Evolutionary conservation across 2,113 vertebrate genomes (phyloP), one percentile per base, ranked within the genome.

Genomic region (Pedetes capensis): DNA sequence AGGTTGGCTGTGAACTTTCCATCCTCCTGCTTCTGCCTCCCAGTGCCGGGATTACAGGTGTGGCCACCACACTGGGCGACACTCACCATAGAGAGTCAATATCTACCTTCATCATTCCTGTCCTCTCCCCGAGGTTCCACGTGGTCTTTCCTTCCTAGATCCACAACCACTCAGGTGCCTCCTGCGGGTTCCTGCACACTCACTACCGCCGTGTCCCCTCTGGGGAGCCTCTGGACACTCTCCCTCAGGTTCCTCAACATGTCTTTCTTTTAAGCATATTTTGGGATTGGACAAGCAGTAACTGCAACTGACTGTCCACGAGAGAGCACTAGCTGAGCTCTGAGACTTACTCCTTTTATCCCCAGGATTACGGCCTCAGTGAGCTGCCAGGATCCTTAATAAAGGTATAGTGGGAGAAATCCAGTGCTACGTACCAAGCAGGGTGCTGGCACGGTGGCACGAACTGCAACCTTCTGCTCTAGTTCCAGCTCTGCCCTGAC

Each of bases 1-100:
- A 34, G 32, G 32, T 9, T 49, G 71, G 8, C 32, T 32, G 25
- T 47, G 9, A 8, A 88, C 6, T 64, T n/a, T n/a, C n/a, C n/a
- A n/a, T n/a, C n/a, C n/a, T n/a, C n/a, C n/a, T n/a, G n/a, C n/a
- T n/a, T n/a, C n/a, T n/a, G n/a, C n/a, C n/a, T n/a, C n/a, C n/a
- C n/a, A n/a, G n/a, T n/a, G 25, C 47, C 49, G 47, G 87, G 63
- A 78, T 51, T 78, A 66, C 4, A 55, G 29, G 18, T 3, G 8
- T 34, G 47, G 29, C 25, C 61, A 79, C 32, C 18, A 74, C 3
- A 22, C 53, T n/a, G n/a, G 6, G 16, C 27, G 71, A 16, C 39
- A 8, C 9, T 39, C 37, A 11, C 1, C 22, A 25, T 2, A 25
- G 53, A 51, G 0, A 18, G 37, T 0, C 37, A 20, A 25, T 16